These are phyloP conservation scores for Pleuronectes platessa DNA, from an alignment of 2,113 vertebrate genomes.

Conservation along the genomic window DNA sequence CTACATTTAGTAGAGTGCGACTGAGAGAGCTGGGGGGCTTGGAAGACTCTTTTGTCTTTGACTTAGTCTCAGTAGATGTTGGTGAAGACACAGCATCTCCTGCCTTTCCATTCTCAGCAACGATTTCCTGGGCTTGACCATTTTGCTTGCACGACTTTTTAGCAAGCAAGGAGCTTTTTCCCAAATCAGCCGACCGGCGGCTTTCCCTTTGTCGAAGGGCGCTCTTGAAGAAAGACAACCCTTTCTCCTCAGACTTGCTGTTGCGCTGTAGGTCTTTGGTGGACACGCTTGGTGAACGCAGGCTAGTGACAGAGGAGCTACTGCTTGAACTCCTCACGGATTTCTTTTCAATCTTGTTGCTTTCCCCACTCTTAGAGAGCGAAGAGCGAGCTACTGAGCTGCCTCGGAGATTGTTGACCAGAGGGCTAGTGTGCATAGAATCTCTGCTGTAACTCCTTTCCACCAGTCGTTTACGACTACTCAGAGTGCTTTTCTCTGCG, in stretches of 20 bases:
- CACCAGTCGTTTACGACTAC: slow-evolving; percentile 84
- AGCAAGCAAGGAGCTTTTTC: slow-evolving; percentile 88
- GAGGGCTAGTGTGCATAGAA: slow-evolving; percentile 87
- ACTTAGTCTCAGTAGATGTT: slow-evolving; percentile 55
- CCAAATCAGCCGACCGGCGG: slow-evolving; percentile 92
- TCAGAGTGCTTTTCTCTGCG: slow-evolving; percentile 70
- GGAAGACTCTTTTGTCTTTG: slow-evolving; percentile 80
- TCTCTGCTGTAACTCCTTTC: slow-evolving; percentile 90
- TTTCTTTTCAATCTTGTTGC: slow-evolving; percentile 76
- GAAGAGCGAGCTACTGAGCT: slow-evolving; percentile 74
- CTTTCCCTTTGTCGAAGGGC: slow-evolving; percentile 96
- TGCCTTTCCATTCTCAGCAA: slow-evolving; percentile 64
- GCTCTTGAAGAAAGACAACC: slow-evolving; percentile 94
- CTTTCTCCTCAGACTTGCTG: slow-evolving; percentile 95
- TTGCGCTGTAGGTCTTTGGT: slow-evolving; percentile 86
- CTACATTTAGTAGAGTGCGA: slow-evolving; percentile 87
- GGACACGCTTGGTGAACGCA: slow-evolving; percentile 86
- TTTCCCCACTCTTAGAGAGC: slow-evolving; percentile 77
- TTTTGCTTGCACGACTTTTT: slow-evolving; percentile 87
- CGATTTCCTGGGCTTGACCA: slow-evolving; percentile 76
- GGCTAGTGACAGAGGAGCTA: slow-evolving; percentile 92
- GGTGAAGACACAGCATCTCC: slow-evolving; percentile 70
- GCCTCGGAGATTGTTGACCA: slow-evolving; percentile 82
- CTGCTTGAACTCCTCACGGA: slow-evolving; percentile 88
- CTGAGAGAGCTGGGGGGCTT: slow-evolving; percentile 85